Evolutionary conservation across 2,888 invertebrate genomes (phyloP), one percentile per base, ranked within the genome.

Genomic region (Cyrtodaria siliqua): DNA sequence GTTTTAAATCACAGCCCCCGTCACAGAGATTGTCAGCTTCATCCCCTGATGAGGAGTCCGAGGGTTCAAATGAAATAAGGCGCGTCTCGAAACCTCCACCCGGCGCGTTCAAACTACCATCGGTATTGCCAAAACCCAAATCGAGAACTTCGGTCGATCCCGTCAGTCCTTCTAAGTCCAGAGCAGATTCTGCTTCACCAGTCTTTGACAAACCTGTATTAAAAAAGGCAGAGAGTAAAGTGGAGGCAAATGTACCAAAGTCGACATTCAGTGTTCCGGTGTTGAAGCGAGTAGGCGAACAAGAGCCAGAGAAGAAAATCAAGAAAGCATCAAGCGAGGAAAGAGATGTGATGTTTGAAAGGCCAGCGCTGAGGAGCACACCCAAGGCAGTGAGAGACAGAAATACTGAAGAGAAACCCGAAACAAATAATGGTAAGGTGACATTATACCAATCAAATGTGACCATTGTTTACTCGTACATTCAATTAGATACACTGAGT

Each of bases 11-110:
- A 9, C 56, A 74, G 70, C 68, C 74, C 6, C 79, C 79, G 14
- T 60, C 72, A 27, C 79, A 71, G 14, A 70, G 70, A 47, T 26
- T 62, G 29, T 60, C 71, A 42, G 12, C 69, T 20, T 61, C 60
- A 2, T 29, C 52, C 9, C 26, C 50, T 3, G 42, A 56, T 47
- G 57, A 63, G 23, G 69, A 75, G n/a, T 56, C 70, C 14, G 61
- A 61, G 33, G 55, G 40, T 18, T 26, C 49, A 2, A 56, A 57
- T 29, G 71, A 70, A 27, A 55, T 63, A 12, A 72, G 63, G 40
- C 68, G 76, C 38, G 29, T 61, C n/a, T 80, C 80, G 14, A 76
- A 67, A 59, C 80, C 80, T 38, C 80, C 80, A 33, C 76, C 76
- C 14, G 80, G 80, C 16, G 80, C 80, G 29, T 80, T 80, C 62